These are phyloP conservation scores for Pocota personata DNA, from an alignment of 2,888 invertebrate genomes.

Conservation along the genomic window DNA sequence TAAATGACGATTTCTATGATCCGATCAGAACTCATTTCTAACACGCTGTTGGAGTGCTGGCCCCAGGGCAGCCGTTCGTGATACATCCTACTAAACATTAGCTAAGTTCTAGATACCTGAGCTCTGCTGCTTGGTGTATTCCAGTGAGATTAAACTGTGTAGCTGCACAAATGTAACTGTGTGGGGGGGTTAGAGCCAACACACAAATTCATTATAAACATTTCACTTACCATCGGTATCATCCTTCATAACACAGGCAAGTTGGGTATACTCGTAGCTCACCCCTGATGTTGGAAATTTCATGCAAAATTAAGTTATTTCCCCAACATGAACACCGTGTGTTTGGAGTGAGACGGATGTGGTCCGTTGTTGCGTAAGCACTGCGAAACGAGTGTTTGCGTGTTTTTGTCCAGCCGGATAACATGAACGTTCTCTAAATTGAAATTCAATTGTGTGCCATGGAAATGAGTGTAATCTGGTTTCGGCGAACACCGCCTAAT, in stretches of 20 bases:
- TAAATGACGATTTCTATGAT: conserved; percentile 50
- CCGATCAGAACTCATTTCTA: conserved; percentile 59
- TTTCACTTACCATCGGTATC: not conserved
- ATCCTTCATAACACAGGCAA: not conserved
- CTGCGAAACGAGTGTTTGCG: conserved; percentile 14
- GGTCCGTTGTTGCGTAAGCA: conserved; percentile 15
- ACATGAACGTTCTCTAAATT: conserved; percentile 11
- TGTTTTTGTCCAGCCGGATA: conserved; percentile 18
- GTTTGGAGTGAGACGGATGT: not conserved
- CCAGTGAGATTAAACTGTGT: not conserved
- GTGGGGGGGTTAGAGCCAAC: not conserved
- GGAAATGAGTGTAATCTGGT: conserved; percentile 13
- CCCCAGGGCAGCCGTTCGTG: conserved; percentile 6
- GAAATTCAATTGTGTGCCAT: conserved; percentile 38
- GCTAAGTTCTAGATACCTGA: not conserved
- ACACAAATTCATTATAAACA: not conserved
- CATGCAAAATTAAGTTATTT: conserved; percentile 27
- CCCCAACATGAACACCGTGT: not conserved
- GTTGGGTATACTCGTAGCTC: not conserved
- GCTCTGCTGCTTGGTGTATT: not conserved
- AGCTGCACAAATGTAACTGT: not conserved
- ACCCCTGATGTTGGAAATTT: conserved; percentile 2
- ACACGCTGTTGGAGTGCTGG: not conserved
- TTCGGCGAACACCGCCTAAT: not conserved
- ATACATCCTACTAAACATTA: not conserved